Base-by-base conservation (phyloP, 2,797 vertebrate genomes). In the Zenarchopterus dispar region DNA sequence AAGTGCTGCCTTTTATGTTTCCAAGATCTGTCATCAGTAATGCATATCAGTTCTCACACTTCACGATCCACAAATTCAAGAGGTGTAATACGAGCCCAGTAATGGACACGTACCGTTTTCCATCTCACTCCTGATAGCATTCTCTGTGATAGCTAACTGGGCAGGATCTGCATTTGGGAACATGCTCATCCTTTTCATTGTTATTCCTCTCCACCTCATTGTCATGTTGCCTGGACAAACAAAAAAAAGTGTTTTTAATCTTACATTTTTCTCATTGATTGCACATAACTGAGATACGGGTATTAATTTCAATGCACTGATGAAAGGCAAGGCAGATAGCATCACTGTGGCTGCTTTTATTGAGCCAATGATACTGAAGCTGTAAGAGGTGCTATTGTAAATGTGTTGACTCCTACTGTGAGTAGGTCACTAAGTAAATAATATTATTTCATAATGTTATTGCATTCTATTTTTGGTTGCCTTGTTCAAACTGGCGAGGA, bases 171-270 rank as follows among this genome's bases (percentile, higher is more conserved):
- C 21, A 1, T 31, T 63, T 0, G 88, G 81, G 67, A 91, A 89
- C 74, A 91, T 70, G 70, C 86, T 93, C 87, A 88, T 90, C 66
- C 86, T 88, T 65, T 85, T 83, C 82, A 84, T 83, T 33, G 76
- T 15, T 2, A 57, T 52, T 56, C 88, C 88, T 50, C 90, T 86
- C 85, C 73, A 85, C 57, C 89, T 78, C 81, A 90, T 60, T 0
- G 85, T 78, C 81, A 82, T 86, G 68, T 78, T 84, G 24, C 77
- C 91, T 92, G 72, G 15, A 60, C 6, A 17, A 58, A 76, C 1
- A 55, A 15, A 70, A 6, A 22, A 50, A 47, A 47, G 24, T n/a
- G 28, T 46, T 33, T 8, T 26, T 26, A 1, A 39, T 2, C 23
- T 31, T 22, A 8, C 24, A 31, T 3, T 39, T 26, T 21, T 26